These are phyloP conservation scores for Pseudachorutes palmiensis DNA, from an alignment of 1,140 invertebrate species.

Conservation along the genomic window DNA sequence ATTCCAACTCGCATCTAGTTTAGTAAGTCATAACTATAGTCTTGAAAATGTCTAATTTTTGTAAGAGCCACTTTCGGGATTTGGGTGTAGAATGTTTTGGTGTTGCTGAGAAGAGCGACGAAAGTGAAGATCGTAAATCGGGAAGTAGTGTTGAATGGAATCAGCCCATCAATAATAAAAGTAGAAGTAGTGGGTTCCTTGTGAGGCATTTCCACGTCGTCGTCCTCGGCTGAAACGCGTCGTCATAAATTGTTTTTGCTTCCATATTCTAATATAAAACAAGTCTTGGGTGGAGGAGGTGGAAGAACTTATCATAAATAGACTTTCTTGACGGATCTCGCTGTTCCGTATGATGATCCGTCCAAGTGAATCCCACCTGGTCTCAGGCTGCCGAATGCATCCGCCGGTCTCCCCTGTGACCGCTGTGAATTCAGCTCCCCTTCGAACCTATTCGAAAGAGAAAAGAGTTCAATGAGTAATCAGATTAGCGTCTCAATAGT, in stretches of 20 bases:
- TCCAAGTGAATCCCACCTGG: slow-evolving; percentile 39
- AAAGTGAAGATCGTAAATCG: too few species aligned
- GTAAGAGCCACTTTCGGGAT: neutral
- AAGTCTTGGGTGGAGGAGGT: neutral
- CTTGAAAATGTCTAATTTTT: neutral
- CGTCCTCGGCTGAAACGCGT: neutral
- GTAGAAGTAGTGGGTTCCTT: neutral
- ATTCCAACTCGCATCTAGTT: neutral
- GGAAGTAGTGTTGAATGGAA: too few species aligned
- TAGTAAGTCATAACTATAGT: neutral
- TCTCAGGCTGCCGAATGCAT: slow-evolving; percentile 33
- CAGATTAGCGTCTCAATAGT: neutral
- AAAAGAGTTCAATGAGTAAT: slow-evolving; percentile 7
- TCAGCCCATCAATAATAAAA: too few species aligned
- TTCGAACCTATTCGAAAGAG: slow-evolving; percentile 30
- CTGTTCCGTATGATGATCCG: slow-evolving; percentile 39
- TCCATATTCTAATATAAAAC: slow-evolving; percentile 3
- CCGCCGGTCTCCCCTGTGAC: slow-evolving; percentile 15
- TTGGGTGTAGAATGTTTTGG: neutral
- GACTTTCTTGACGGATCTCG: slow-evolving; percentile 44
- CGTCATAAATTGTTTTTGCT: neutral
- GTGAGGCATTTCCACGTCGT: neutral
- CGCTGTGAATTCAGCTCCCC: slow-evolving; percentile 35
- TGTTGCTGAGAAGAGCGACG: too few species aligned
- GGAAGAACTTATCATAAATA: slow-evolving; percentile 40